These are phyloP conservation scores for Leptopilina clavipes DNA, from an alignment of 1,140 invertebrate species.

Conservation along the genomic window DNA sequence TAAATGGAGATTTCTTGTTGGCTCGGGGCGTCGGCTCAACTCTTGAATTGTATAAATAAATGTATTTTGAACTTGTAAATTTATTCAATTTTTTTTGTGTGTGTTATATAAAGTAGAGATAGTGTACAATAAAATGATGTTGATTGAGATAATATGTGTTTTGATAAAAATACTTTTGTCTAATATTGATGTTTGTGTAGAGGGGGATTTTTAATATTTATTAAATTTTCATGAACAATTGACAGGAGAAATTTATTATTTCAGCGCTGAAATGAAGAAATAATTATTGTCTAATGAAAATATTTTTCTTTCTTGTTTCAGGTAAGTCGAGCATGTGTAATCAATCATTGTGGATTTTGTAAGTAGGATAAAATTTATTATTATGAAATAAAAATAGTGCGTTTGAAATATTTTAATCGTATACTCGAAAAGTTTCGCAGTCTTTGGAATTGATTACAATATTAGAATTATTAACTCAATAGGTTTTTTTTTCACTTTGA, in stretches of 20 bases:
- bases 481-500: too few relatives aligned
- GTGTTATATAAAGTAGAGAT: neutral
- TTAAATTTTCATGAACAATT: too few relatives aligned
- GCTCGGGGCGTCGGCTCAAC: constrained; percentile 4
- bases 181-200: too few relatives aligned
- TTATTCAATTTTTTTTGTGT: neutral
- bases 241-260: too few relatives aligned
- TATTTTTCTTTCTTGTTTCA: constrained; percentile 23
- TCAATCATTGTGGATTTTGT: neutral
- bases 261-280: too few relatives aligned
- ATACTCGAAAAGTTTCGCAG: too few relatives aligned
- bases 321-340: neutral
- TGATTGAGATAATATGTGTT: neutral
- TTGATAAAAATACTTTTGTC: too few relatives aligned
- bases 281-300: neutral
- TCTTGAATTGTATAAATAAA: constrained; percentile 21
- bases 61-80: neutral
- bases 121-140: neutral
- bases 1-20: constrained; percentile 8
- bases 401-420: too few relatives aligned
- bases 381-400: too few relatives aligned
- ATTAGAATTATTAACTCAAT: too few relatives aligned
- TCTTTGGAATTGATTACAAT: too few relatives aligned
- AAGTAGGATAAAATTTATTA: neutral
- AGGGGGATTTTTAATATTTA: too few relatives aligned